Percentiles rank a stretch among this genome's conserved stretches.
Conservation (phyloP, 2,888 invertebrate species). For the Microdon myrmicae region DNA sequence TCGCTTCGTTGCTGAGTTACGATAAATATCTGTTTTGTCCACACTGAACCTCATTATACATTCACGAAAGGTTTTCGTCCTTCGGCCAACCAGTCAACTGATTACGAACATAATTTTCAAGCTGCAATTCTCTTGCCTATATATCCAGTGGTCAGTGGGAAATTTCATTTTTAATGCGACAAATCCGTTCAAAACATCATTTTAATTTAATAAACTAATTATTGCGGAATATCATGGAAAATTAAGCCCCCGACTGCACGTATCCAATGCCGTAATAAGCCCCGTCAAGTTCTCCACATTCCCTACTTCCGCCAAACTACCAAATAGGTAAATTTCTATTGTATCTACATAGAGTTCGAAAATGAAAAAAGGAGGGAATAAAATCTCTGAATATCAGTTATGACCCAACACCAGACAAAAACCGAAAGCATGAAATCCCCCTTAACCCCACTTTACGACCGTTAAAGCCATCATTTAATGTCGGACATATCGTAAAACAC, state of each 20-base stretch:
- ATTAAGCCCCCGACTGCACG: conserved; percentile 35
- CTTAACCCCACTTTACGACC: too few species aligned
- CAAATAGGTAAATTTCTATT: too few species aligned
- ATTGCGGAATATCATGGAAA: conserved; percentile 39
- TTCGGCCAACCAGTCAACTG: conserved; percentile 16
- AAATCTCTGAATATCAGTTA: too few species aligned
- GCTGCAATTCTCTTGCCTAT: conserved; percentile 1
- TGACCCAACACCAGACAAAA: too few species aligned
- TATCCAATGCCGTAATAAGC: background rate
- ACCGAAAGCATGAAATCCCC: too few species aligned
- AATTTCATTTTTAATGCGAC: conserved; percentile 11
- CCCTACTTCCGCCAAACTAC: background rate
- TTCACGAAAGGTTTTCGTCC: too few species aligned
- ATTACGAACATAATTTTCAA: conserved; percentile 36
- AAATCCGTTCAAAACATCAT: conserved; percentile 19
- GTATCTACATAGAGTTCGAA: too few species aligned
- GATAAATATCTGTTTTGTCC: too few species aligned
- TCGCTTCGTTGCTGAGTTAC: too few species aligned
- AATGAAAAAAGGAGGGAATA: too few species aligned
- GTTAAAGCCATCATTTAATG: conserved; percentile 22
- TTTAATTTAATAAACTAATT: conserved; percentile 51
- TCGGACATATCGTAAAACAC: background rate
- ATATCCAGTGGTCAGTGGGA: conserved; percentile 17
- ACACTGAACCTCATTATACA: too few species aligned
- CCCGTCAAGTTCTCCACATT: background rate